A percentile compares a stretch with the other conserved stretches of the same genome.
Evolutionary conservation across 2,797 vertebrate species (phyloP).

Genomic region (Gymnopithys bicolor): DNA sequence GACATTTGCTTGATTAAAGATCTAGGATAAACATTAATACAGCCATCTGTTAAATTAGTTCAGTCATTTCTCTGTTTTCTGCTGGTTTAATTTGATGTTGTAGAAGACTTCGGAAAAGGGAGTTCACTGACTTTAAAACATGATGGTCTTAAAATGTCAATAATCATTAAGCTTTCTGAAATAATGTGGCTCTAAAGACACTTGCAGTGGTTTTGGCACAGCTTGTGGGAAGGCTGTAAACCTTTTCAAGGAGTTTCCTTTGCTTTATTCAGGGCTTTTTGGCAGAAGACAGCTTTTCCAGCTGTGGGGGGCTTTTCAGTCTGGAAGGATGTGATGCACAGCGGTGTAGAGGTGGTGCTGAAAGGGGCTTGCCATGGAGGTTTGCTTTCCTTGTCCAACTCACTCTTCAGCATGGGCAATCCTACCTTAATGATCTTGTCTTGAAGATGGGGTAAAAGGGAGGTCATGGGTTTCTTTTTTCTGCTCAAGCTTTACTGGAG

Average conservation of each 20-base stretch:
- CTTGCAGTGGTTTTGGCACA: slow-evolving; percentile 23
- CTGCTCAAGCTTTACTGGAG: neutral
- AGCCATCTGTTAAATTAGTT: neutral
- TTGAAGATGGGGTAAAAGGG: neutral
- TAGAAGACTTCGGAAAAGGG: neutral
- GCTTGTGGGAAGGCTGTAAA: slow-evolving; percentile 50
- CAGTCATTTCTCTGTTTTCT: neutral
- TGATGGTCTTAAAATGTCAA: neutral
- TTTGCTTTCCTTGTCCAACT: neutral
- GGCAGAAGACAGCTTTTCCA: neutral
- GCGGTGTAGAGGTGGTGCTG: neutral
- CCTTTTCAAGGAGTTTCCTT: slow-evolving; percentile 34
- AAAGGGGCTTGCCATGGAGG: neutral
- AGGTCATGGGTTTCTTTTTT: neutral
- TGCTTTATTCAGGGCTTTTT: slow-evolving; percentile 26
- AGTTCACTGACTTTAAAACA: neutral
- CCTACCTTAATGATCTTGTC: neutral
- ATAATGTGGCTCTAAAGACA: neutral
- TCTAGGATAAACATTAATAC: neutral
- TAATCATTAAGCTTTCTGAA: neutral
- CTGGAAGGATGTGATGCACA: neutral
- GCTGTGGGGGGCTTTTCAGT: neutral
- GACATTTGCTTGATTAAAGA: neutral
- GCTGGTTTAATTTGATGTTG: neutral
- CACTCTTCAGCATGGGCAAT: fast-evolving